Base-by-base conservation (phyloP, 2,113 vertebrate genomes). In the Anarhynchus alexandrinus region DNA sequence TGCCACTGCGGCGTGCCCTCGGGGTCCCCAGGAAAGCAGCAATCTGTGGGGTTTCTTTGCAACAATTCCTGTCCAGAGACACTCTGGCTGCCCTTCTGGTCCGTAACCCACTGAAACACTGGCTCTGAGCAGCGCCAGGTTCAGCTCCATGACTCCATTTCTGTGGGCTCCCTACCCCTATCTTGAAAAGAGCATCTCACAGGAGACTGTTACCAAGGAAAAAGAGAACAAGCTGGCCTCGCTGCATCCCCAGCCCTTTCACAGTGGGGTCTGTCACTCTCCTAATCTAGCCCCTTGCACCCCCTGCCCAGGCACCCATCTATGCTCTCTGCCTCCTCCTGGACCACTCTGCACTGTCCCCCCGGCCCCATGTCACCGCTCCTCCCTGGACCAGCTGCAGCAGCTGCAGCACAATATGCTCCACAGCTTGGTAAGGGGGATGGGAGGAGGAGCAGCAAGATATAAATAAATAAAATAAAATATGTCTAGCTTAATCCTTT, bases 401-500 rank as follows among this genome's bases (percentile, higher is more conserved):
- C 71, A 88, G 74, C 92, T 92, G 86, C 83, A 74, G 74, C 86
- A 81, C 72, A 94, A 94, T 96, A 90, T 72, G 92, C 51, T 95
- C 73, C 70, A 83, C 90, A 73, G 49, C 86, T 69, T 69, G 70
- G 64, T 32, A 77, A 84, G 84, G 74, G 72, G 91, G 83, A 70
- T 58, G 80, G 76, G 30, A 87, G 47, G 51, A 95, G 64, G 47
- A 95, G 54, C 10, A 5, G 55, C 29, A 57, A 86, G 80, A 97
- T 55, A 96, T 45, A 96, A 97, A 96, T 87, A 95, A 95, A 95
- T 92, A 94, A 93, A 90, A 65, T 78, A 88, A 95, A 95, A 86
- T 42, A 94, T 15, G 7, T 92, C 70, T 93, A 43, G 55, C 80
- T 95, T 96, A 97, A 96, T 96, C 94, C 95, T 96, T 96, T 97